phyloP scores from a whole-genome alignment of 2,113 vertebrate species.

The Neotragus moschatus region DNA sequence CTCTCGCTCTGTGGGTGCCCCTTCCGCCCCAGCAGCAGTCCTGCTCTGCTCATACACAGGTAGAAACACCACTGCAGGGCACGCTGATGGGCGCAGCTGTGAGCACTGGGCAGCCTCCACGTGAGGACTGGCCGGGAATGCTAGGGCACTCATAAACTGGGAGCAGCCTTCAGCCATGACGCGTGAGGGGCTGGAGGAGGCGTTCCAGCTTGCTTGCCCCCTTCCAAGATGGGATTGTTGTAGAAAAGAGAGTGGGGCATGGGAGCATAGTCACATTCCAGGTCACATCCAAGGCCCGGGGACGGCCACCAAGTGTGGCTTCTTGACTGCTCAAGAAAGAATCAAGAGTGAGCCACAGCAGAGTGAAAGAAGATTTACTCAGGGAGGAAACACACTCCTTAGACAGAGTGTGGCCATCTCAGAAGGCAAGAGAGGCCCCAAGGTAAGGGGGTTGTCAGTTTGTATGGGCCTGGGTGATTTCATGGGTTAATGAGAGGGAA shows the following conservation, averaged over 20 bases:
- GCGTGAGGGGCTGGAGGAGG: background rate
- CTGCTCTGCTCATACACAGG: background rate
- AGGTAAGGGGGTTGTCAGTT: background rate
- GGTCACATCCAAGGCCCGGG: background rate
- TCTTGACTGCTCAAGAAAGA: background rate
- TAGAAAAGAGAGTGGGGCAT: background rate
- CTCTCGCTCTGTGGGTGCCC: background rate
- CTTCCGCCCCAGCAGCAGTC: rapidly evolving
- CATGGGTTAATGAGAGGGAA: background rate
- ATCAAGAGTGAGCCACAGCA: background rate
- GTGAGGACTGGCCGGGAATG: background rate
- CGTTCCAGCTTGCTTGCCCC: background rate
- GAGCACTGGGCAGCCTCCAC: background rate
- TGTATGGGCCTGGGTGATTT: background rate
- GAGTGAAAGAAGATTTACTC: background rate
- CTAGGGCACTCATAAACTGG: rapidly evolving
- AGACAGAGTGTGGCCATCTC: background rate
- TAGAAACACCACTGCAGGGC: background rate
- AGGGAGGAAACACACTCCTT: background rate
- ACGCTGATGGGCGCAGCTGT: rapidly evolving
- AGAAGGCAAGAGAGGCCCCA: background rate
- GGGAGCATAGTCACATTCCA: background rate
- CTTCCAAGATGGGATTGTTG: background rate
- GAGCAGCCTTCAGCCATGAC: rapidly evolving
- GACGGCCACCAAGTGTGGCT: background rate